Percentiles rank a stretch among this genome's conserved stretches.
Evolutionary conservation across 2,113 vertebrate genomes (phyloP).

Genomic region (Urocitellus parryii): DNA sequence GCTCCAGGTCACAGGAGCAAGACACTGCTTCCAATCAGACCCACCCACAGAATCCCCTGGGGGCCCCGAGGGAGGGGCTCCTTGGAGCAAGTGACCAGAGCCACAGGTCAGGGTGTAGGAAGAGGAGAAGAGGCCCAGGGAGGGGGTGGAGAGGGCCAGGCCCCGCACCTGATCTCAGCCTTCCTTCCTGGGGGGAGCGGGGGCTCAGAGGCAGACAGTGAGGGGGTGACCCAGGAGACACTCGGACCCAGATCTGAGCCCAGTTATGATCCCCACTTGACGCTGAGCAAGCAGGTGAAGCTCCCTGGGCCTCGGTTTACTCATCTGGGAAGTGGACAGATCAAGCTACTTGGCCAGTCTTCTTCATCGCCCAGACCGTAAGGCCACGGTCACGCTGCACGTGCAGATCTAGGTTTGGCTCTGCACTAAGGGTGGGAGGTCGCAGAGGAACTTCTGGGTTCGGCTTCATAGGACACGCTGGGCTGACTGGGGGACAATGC

Average conservation of each 20-base stretch:
- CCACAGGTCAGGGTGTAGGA: neutral
- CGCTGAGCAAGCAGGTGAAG: neutral
- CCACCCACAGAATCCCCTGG: neutral
- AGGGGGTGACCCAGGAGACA: neutral
- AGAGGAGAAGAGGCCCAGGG: neutral
- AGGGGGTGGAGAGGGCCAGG: neutral
- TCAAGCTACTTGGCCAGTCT: no score
- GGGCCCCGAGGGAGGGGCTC: neutral
- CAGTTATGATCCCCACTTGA: neutral
- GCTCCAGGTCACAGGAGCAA: neutral
- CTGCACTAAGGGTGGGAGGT: rapidly evolving
- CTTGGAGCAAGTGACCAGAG: neutral
- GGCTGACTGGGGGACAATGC: neutral
- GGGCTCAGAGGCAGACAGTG: neutral
- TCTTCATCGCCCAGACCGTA: neutral
- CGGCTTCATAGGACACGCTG: neutral
- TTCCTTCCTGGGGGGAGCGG: no score
- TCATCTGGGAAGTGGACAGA: neutral
- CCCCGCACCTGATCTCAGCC: rapidly evolving
- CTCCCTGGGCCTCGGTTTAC: neutral
- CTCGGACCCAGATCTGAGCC: neutral
- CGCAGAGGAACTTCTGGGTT: neutral
- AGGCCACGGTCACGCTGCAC: neutral
- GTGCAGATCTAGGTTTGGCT: neutral
- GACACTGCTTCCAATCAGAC: neutral